phyloP scores from a whole-genome alignment of 1,140 invertebrate species.

The Capitella teleta region DNA sequence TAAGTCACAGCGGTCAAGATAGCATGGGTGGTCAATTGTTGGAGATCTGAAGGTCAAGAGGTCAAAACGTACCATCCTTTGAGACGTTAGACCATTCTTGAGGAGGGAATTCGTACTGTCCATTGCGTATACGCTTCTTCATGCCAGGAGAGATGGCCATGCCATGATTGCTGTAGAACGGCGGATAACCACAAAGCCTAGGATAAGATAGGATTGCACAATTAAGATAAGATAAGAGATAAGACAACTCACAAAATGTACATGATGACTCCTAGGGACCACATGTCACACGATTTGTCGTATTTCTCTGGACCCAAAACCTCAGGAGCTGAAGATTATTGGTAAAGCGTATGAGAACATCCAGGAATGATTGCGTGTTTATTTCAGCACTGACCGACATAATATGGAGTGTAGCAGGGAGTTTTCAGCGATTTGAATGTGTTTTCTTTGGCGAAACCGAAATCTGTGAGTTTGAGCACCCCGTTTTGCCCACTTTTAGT shows the following conservation, averaged over 20 bases:
- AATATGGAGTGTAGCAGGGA: conserved; percentile 97
- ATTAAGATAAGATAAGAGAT: not conserved
- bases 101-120: conserved; percentile 91
- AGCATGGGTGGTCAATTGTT: too few relatives aligned
- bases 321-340: conserved; percentile 64
- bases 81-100: conserved; percentile 95
- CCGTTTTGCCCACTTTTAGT: conserved; percentile 46
- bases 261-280: conserved; percentile 96
- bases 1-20: too few relatives aligned
- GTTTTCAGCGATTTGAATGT: conserved; percentile 76
- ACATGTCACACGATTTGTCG: conserved; percentile 97
- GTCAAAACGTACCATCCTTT: conserved; percentile 54
- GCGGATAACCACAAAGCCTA: conserved; percentile 91
- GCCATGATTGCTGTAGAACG: conserved; percentile 95
- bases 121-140: conserved; percentile 91
- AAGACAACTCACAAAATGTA: conserved; percentile 74
- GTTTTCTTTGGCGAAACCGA: conserved; percentile 97
- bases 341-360: not conserved
- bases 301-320: conserved; percentile 94
- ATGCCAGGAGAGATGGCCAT: conserved; percentile 97
- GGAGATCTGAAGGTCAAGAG: not conserved
- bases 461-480: conserved; percentile 90
- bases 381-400: conserved; percentile 61
- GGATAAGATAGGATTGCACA: not conserved
- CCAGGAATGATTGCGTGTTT: not conserved